Conservation (phyloP, 2,797 vertebrate species). For the Sardinella longiceps region DNA sequence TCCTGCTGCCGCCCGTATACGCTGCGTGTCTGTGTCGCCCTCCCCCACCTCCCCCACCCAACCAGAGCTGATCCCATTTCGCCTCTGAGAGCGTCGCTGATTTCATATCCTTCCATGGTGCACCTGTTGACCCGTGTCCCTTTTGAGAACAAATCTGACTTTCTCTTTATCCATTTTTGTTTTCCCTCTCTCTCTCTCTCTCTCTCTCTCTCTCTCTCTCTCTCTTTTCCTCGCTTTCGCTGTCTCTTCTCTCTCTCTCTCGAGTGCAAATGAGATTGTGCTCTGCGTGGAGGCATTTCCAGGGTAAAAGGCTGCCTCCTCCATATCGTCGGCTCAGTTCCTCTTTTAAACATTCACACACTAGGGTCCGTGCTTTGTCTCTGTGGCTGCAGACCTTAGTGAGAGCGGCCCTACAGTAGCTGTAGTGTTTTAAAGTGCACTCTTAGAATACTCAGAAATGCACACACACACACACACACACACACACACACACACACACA, state of each 20-base stretch:
- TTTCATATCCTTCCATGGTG: constrained; percentile 8
- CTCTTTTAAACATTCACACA: not conserved
- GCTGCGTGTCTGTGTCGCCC: not conserved
- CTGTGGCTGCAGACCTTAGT: not conserved
- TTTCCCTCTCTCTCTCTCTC: not conserved
- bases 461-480: not conserved
- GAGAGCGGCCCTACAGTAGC: not conserved
- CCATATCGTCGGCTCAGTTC: not conserved
- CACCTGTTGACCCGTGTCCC: constrained; percentile 1
- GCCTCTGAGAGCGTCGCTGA: constrained; percentile 64
- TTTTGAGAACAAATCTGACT: not conserved
- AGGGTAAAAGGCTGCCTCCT: not conserved
- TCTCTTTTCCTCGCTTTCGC: too few relatives aligned
- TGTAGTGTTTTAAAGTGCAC: not conserved
- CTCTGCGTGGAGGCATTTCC: not conserved
- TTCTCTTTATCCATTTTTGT: not conserved
- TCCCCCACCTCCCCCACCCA: not conserved
- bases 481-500: constrained; percentile 6
- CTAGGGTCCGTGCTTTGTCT: not conserved
- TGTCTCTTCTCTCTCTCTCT: not conserved
- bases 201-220: not conserved
- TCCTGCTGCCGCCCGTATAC: not conserved
- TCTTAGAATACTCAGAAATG: not conserved
- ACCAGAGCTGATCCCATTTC: constrained; percentile 49
- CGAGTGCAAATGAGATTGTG: not conserved